These are phyloP conservation scores for Ancistrus triradiatus DNA, from an alignment of 2,113 vertebrate genomes.

Conservation along the genomic window DNA sequence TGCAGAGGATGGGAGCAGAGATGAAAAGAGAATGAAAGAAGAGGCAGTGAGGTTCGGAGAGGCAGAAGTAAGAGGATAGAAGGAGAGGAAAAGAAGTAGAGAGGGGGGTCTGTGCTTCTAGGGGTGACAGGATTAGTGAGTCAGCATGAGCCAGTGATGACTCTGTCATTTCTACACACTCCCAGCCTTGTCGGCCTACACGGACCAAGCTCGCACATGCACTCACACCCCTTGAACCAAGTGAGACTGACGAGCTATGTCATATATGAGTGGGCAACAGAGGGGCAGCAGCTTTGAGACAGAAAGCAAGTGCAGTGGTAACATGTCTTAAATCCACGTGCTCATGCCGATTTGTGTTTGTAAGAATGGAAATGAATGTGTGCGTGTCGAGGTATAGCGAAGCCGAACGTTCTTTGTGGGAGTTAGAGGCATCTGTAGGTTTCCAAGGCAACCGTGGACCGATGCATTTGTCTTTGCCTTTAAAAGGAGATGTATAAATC, in stretches of 20 bases:
- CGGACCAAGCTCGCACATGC: conserved; percentile 25
- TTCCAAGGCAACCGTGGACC: conserved; percentile 45
- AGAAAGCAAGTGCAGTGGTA: conserved; percentile 25
- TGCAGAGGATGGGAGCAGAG: background rate
- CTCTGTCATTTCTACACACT: conserved; percentile 32
- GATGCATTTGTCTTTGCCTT: conserved; percentile 43
- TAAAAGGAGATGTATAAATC: no score
- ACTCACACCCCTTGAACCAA: conserved; percentile 15
- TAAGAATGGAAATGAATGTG: background rate
- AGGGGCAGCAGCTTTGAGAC: conserved; percentile 9
- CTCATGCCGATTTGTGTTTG: conserved; percentile 12
- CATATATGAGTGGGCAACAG: conserved; percentile 21
- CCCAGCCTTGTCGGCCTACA: conserved; percentile 27
- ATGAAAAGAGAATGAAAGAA: background rate
- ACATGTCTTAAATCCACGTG: background rate
- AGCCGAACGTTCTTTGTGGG: conserved; percentile 41
- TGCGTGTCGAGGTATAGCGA: conserved; percentile 18
- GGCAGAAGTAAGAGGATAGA: background rate
- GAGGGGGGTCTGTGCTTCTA: conserved; percentile 39
- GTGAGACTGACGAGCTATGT: conserved; percentile 27
- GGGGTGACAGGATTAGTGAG: conserved; percentile 60
- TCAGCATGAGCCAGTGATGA: conserved; percentile 46
- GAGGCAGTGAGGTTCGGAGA: background rate
- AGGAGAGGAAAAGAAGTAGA: background rate
- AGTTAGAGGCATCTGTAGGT: conserved; percentile 45